Conservation (phyloP, 2,797 vertebrate genomes). For the Carcharodon carcharias region DNA sequence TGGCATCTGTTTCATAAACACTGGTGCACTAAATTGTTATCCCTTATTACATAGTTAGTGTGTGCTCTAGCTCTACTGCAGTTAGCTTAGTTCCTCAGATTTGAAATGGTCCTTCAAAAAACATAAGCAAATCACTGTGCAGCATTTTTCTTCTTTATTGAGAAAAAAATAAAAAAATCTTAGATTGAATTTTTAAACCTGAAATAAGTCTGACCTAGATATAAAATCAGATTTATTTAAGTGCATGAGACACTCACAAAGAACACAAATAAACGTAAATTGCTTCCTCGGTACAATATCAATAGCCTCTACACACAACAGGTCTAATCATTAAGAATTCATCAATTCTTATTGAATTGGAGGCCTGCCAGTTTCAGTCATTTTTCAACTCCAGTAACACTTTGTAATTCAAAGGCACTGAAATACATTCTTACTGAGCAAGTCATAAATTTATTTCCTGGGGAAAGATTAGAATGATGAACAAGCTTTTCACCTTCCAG, state of each 20-base stretch:
- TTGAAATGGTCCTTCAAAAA: background rate
- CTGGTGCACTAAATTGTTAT: background rate
- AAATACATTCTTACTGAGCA: background rate
- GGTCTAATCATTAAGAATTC: slow-evolving; percentile 23
- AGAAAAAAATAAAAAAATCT: background rate
- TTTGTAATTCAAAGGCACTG: background rate
- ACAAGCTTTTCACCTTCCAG: background rate
- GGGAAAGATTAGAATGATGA: slow-evolving; percentile 5
- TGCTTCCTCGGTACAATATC: background rate
- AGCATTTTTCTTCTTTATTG: background rate
- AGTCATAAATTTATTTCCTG: slow-evolving; percentile 29
- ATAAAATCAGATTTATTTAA: background rate
- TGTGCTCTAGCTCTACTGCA: background rate
- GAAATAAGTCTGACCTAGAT: background rate
- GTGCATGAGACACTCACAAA: background rate
- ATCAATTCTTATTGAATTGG: slow-evolving; percentile 30
- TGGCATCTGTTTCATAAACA: background rate
- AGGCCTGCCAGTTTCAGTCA: background rate
- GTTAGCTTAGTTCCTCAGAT: background rate
- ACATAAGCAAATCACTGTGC: background rate
- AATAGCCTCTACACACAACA: background rate
- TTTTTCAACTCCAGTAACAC: background rate
- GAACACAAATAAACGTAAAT: background rate
- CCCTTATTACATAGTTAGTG: background rate
- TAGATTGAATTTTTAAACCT: background rate